phyloP scores from a whole-genome alignment of 2,797 vertebrate genomes.

The Octomys mimax region DNA sequence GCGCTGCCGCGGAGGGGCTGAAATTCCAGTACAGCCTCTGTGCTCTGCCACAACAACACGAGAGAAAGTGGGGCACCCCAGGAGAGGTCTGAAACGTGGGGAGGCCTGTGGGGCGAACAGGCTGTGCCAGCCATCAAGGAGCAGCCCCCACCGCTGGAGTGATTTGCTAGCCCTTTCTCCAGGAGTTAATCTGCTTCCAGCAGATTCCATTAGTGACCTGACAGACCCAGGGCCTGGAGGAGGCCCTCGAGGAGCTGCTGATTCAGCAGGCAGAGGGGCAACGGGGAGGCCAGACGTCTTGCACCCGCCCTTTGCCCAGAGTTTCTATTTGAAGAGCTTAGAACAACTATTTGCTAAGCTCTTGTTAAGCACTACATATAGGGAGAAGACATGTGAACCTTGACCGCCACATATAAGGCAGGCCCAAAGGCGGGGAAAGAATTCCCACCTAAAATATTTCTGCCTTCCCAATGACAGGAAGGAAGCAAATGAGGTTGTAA shows the following conservation, averaged over 20 bases:
- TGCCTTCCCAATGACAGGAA: constrained; percentile 68
- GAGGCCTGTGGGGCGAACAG: not conserved
- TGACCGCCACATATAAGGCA: constrained; percentile 58
- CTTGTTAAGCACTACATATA: constrained; percentile 46
- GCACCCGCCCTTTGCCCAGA: constrained; percentile 79
- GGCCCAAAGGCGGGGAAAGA: constrained; percentile 58
- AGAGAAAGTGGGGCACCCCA: constrained; percentile 31
- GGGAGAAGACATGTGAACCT: constrained; percentile 67
- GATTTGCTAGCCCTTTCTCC: constrained; percentile 67
- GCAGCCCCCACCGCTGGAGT: constrained; percentile 54
- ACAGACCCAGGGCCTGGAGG: constrained; percentile 56
- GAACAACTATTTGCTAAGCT: constrained; percentile 82
- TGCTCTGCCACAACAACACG: not conserved
- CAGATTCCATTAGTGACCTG: constrained; percentile 76
- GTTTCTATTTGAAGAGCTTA: constrained; percentile 82
- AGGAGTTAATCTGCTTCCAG: constrained; percentile 74
- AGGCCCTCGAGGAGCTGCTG: constrained; percentile 58
- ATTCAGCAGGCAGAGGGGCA: constrained; percentile 57
- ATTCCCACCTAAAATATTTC: constrained; percentile 45
- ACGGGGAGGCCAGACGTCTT: constrained; percentile 64
- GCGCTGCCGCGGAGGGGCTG: not conserved
- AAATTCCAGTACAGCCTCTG: not conserved
- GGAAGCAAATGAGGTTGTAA: constrained; percentile 60
- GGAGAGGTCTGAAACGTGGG: not conserved
- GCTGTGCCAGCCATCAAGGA: constrained; percentile 7